phyloP scores from a whole-genome alignment of 2,113 vertebrate species.

The Neoarius graeffei region DNA sequence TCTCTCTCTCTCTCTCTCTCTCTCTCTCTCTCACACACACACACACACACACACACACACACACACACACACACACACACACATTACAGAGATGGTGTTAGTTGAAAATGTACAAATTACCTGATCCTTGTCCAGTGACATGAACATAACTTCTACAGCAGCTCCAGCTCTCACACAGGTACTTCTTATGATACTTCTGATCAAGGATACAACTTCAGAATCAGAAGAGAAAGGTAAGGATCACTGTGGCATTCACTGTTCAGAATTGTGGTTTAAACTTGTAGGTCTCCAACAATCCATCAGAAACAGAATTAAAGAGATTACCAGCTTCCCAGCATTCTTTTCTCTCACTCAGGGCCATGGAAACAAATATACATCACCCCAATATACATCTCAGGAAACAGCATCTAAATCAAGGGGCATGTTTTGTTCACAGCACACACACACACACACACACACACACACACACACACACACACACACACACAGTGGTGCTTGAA shows the following conservation, averaged over 20 bases:
- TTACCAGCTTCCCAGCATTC: not conserved
- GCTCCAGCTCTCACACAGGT: not conserved
- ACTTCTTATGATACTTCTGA: not conserved
- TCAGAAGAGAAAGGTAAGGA: not conserved
- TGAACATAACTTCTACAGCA: not conserved
- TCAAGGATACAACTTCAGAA: too few relatives aligned
- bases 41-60: conserved; percentile 40
- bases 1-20: conserved; percentile 2
- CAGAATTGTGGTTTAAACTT: not conserved
- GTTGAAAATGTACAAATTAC: too few relatives aligned
- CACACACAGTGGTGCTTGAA: too few relatives aligned
- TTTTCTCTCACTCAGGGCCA: not conserved
- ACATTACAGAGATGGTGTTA: too few relatives aligned
- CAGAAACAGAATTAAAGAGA: not conserved
- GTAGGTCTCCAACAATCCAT: not conserved
- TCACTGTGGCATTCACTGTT: not conserved
- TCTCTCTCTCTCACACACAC: conserved; percentile 46
- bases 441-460: too few relatives aligned
- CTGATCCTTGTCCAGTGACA: conserved; percentile 36
- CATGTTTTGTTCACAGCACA: too few relatives aligned
- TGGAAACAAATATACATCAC: not conserved
- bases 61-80: conserved; percentile 30
- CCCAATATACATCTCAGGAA: not conserved
- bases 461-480: rapidly evolving
- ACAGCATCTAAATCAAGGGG: too few relatives aligned